Conservation (phyloP, 2,113 vertebrate genomes). For the Rhegmatorhina hoffmannsi region DNA sequence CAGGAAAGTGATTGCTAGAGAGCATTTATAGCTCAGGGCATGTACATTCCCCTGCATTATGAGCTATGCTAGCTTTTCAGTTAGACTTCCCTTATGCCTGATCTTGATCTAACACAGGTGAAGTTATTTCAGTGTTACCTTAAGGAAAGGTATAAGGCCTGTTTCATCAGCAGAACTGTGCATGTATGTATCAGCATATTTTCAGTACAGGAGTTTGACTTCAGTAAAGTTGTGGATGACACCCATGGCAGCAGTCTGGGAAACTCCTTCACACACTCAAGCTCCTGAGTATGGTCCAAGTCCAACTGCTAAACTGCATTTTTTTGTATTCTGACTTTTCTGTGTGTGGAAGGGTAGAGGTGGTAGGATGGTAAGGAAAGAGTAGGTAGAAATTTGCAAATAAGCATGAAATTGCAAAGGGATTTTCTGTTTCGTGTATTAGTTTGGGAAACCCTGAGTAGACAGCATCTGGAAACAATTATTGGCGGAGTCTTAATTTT, state of each 20-base stretch:
- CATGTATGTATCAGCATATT: accelerated
- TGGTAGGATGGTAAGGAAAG: neutral
- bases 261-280: neutral
- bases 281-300: neutral
- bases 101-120: neutral
- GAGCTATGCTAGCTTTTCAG: neutral
- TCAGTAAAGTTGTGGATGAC: neutral
- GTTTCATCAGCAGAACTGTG: neutral
- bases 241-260: neutral
- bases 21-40: neutral
- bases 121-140: neutral
- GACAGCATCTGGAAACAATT: neutral
- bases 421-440: neutral
- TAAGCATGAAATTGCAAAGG: neutral
- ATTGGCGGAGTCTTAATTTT: neutral
- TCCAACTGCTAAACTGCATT: accelerated
- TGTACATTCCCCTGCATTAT: neutral
- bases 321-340: neutral
- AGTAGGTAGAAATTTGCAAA: neutral
- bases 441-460: neutral
- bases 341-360: neutral
- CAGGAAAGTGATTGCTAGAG: neutral
- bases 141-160: neutral
- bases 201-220: neutral
- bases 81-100: neutral